Evolutionary conservation across 2,888 invertebrate genomes (phyloP).

Genomic region (Psococerastis gibbosa): DNA sequence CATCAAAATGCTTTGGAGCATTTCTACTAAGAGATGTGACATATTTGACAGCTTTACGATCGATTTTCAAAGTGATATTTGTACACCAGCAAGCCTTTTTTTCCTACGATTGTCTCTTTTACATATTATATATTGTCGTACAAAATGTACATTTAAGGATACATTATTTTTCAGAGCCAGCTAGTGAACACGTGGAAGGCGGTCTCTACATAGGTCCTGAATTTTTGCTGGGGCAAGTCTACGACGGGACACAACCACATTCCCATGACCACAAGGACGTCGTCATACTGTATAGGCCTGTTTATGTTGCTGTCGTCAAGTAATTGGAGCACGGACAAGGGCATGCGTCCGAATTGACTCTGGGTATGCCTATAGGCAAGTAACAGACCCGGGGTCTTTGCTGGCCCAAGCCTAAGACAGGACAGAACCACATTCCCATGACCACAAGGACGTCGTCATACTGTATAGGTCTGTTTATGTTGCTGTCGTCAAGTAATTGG

Average conservation of each 20-base stretch:
- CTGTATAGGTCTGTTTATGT: constrained; percentile 46
- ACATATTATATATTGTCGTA: too few relatives aligned
- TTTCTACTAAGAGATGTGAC: too few relatives aligned
- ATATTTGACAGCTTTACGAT: too few relatives aligned
- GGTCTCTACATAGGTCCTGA: constrained; percentile 60
- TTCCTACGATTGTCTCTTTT: too few relatives aligned
- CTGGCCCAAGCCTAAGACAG: constrained; percentile 62
- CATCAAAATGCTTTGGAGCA: too few relatives aligned
- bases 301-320: constrained; percentile 32
- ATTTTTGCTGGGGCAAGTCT: constrained; percentile 58
- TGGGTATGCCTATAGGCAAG: too few relatives aligned
- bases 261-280: constrained; percentile 28
- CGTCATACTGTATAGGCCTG: constrained; percentile 43
- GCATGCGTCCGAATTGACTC: too few relatives aligned
- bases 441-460: constrained; percentile 34
- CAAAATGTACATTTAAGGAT: not conserved
- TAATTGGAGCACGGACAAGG: too few relatives aligned
- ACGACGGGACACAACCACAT: constrained; percentile 38
- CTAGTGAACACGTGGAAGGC: constrained; percentile 52
- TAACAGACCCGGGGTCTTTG: constrained; percentile 57
- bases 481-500: constrained; percentile 24
- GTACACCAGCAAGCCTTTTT: too few relatives aligned
- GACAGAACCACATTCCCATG: constrained; percentile 25
- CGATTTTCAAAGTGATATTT: too few relatives aligned
- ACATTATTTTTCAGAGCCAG: constrained; percentile 37